Conservation (phyloP, 2,888 invertebrate genomes). For the Drosophila atripex region DNA sequence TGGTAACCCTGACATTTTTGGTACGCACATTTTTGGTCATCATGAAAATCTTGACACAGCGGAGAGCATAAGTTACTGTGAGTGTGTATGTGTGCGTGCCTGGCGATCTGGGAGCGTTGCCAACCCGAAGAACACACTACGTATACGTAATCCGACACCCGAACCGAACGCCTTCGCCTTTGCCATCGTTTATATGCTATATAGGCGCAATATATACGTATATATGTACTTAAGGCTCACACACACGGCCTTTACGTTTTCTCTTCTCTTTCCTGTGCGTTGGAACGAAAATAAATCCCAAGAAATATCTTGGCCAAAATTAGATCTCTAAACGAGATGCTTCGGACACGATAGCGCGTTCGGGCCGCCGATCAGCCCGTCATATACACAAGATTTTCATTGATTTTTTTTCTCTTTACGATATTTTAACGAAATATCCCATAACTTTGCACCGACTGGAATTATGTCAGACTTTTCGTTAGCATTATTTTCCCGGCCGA, state of each 20-base stretch:
- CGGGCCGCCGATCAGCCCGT: slow-evolving; percentile 27
- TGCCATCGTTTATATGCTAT: slow-evolving; percentile 20
- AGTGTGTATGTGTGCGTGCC: slow-evolving; percentile 19
- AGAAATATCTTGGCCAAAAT: slow-evolving; percentile 82
- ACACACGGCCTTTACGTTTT: slow-evolving; percentile 11
- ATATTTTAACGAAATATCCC: slow-evolving; percentile 38
- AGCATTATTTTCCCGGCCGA: slow-evolving; percentile 6
- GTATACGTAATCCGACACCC: slow-evolving; percentile 80
- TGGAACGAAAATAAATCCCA: slow-evolving; percentile 67
- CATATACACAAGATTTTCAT: slow-evolving; percentile 50
- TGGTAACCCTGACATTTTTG: slow-evolving; percentile 73
- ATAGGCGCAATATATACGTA: slow-evolving; percentile 26
- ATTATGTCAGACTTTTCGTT: not conserved
- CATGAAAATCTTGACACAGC: slow-evolving; percentile 66
- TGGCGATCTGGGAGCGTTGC: slow-evolving; percentile 56
- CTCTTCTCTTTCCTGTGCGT: slow-evolving; percentile 44
- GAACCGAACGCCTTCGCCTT: slow-evolving; percentile 55
- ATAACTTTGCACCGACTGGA: slow-evolving; percentile 26
- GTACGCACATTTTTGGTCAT: slow-evolving; percentile 77
- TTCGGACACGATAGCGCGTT: slow-evolving; percentile 30
- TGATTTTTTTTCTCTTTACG: slow-evolving; percentile 30
- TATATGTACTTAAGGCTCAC: slow-evolving; percentile 17
- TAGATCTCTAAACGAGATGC: slow-evolving; percentile 67
- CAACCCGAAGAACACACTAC: slow-evolving; percentile 56
- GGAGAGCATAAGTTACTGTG: slow-evolving; percentile 38